Evolutionary conservation across 2,113 vertebrate species (phyloP), one percentile per base, ranked within the genome.

Genomic region (Pteropus alecto): DNA sequence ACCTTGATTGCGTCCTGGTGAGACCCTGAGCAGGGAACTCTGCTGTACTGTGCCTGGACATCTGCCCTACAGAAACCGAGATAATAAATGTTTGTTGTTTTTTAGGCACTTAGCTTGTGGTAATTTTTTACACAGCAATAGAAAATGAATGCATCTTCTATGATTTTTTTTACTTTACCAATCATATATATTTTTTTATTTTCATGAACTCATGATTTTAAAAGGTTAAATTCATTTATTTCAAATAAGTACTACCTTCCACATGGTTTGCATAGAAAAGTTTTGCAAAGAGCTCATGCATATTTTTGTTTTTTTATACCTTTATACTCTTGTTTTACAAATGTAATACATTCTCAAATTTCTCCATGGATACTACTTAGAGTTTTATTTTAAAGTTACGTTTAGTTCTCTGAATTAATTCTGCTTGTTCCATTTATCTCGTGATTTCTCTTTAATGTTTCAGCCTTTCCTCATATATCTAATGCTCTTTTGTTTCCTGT

Each of bases 281-380:
- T 95, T 48, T 89, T 68, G 7, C 61, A 78, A 95, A 93, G 77
- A 82, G 19, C 35, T 93, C 68, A 77, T 19, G 21, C 83, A 67
- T 60, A 51, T 92, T 78, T 19, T 92, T 73, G 70, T 35, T 73
- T 91, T 94, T 93, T 93, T 95, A 95, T 73, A 90, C 28, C 58
- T 90, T 83, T 83, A 28, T 89, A 76, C 83, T 96, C 73, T 87
- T 94, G 63, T 94, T 95, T 92, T 95, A 93, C 41, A 93, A 21
- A 93, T 85, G 61, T 54, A 96, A 91, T 88, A 95, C 30, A 46
- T 70, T 88, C 46, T 95, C 48, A 85, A 18, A 90, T 92, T 93
- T 96, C 82, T 92, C 87, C 48, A 16, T 58, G 43, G 63, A 82
- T 89, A 56, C 19, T 88, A 86, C 46, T 85, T 82, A 73, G 30